phyloP scores from a whole-genome alignment of 2,888 invertebrate species.

The Ashinkailepas kermadecensis region DNA sequence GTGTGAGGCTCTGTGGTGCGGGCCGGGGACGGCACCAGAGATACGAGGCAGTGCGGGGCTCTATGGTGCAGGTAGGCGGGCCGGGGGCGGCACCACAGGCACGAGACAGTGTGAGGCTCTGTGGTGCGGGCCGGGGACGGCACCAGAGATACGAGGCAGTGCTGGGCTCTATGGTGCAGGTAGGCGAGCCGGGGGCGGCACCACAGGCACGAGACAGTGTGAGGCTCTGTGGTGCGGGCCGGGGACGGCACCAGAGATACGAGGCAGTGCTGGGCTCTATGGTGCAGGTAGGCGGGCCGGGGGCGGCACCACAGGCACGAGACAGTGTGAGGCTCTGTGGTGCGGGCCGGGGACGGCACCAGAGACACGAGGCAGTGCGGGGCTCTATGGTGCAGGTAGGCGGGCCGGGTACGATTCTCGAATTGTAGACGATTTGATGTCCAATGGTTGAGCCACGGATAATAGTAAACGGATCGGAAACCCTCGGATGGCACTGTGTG shows the following conservation, averaged over 20 bases:
- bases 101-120: too few species aligned
- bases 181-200: neutral
- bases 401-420: too few species aligned
- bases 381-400: neutral
- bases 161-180: neutral
- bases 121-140: neutral
- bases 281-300: neutral
- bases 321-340: too few species aligned
- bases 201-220: too few species aligned
- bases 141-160: neutral
- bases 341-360: neutral
- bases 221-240: too few species aligned
- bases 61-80: neutral
- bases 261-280: neutral
- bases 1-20: too few species aligned
- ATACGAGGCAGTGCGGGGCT: neutral
- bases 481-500: too few species aligned
- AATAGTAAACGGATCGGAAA: too few species aligned
- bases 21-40: neutral
- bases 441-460: too few species aligned
- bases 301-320: neutral
- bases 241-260: neutral
- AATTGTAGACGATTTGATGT: too few species aligned
- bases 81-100: neutral
- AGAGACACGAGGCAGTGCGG: neutral